Evolutionary conservation across 2,797 vertebrate genomes (phyloP).

Genomic region (Buphagus erythrorhynchus): DNA sequence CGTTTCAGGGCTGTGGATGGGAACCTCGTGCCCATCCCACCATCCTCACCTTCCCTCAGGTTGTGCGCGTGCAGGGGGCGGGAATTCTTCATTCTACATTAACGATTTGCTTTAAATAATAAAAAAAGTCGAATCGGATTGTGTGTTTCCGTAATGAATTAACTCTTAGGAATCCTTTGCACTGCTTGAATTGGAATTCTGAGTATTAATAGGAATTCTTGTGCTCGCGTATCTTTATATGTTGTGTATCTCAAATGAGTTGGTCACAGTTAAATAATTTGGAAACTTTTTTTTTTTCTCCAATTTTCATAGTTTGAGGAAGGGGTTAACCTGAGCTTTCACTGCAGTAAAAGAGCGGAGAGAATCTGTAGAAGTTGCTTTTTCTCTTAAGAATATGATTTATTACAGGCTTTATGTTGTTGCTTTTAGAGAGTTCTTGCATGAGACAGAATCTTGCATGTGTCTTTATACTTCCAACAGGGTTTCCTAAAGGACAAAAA

Average conservation of each 20-base stretch:
- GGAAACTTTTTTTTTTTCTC: not conserved
- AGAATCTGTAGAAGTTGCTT: not conserved
- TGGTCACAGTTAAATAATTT: not conserved
- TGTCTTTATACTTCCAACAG: not conserved
- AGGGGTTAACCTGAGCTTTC: not conserved
- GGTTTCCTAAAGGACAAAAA: not conserved
- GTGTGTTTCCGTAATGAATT: not conserved
- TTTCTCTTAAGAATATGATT: not conserved
- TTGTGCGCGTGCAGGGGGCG: rapidly evolving
- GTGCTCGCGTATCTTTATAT: rapidly evolving
- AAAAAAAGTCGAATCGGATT: rapidly evolving
- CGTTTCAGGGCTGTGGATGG: not conserved
- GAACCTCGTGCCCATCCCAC: not conserved
- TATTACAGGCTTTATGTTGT: not conserved
- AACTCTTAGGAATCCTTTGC: not conserved
- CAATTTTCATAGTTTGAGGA: rapidly evolving
- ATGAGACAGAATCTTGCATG: not conserved
- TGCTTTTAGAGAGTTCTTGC: not conserved
- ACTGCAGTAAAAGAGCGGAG: not conserved
- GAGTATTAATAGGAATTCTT: not conserved
- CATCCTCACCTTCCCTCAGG: not conserved
- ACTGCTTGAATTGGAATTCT: not conserved
- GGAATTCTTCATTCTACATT: rapidly evolving
- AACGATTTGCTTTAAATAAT: not conserved
- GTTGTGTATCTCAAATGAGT: rapidly evolving